Conservation (phyloP, 2,797 vertebrate species). For the Bovichtus variegatus region DNA sequence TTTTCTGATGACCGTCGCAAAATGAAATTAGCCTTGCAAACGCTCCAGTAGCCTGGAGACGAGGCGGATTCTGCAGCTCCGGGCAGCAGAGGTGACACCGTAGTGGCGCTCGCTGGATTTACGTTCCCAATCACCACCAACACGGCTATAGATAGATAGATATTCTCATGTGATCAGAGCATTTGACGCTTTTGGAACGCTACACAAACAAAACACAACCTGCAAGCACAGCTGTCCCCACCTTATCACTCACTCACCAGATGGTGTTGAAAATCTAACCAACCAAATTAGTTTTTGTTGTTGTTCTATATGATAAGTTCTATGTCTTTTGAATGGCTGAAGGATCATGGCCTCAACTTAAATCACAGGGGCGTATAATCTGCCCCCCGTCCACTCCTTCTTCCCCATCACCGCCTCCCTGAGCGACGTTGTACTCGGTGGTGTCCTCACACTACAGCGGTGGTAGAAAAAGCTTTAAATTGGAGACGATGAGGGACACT, state of each 20-base stretch:
- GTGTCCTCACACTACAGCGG: too few relatives aligned
- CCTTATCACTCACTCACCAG: slow-evolving; percentile 8
- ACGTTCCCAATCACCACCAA: slow-evolving; percentile 23
- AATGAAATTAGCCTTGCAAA: slow-evolving; percentile 60
- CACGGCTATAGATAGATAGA: slow-evolving; percentile 25
- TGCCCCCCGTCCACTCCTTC: too few relatives aligned
- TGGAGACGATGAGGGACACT: too few relatives aligned
- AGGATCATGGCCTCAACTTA: neutral
- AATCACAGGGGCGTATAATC: neutral
- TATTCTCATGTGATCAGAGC: slow-evolving; percentile 1
- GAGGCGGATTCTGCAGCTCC: slow-evolving; percentile 12
- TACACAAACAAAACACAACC: slow-evolving; percentile 31
- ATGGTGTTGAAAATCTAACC: neutral
- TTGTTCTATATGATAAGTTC: neutral
- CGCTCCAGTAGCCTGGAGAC: slow-evolving; percentile 23
- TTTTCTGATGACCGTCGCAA: slow-evolving; percentile 73
- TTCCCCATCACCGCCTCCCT: too few relatives aligned
- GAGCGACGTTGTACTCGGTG: too few relatives aligned
- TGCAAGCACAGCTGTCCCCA: slow-evolving; percentile 11
- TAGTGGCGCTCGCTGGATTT: slow-evolving; percentile 10
- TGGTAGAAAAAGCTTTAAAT: too few relatives aligned
- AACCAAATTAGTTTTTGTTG: neutral
- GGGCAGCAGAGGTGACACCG: neutral
- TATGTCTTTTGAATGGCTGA: neutral
- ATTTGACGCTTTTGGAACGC: neutral